phyloP scores from a whole-genome alignment of 2,113 vertebrate species.

The Onychostruthus taczanowskii region DNA sequence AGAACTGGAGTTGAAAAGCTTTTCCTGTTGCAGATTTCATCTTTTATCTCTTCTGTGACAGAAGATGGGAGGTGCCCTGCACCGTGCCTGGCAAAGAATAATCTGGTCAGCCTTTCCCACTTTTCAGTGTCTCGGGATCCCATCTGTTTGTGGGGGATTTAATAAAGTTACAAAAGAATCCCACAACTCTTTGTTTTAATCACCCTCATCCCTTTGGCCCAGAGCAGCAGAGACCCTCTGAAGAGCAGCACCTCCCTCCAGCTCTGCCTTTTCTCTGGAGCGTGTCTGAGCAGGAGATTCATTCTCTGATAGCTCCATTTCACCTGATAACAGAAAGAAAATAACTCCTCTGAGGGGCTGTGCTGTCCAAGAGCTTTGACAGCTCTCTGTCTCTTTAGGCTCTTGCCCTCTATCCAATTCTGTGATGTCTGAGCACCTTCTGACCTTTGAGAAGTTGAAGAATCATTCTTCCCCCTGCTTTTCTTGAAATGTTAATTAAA shows the following conservation, averaged over 20 bases:
- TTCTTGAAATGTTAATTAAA: slow-evolving; percentile 36
- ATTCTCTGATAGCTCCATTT: not conserved
- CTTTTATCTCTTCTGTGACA: not conserved
- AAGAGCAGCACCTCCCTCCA: not conserved
- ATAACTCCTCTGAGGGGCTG: slow-evolving; percentile 14
- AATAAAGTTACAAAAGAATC: not conserved
- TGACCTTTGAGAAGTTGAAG: slow-evolving; percentile 20
- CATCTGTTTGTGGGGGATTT: not conserved
- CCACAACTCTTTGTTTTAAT: not conserved
- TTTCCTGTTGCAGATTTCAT: not conserved
- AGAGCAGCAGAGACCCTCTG: not conserved
- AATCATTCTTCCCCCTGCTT: not conserved
- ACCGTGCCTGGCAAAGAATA: not conserved
- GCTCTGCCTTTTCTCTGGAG: not conserved
- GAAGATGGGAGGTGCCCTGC: not conserved
- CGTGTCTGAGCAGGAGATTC: slow-evolving; percentile 16
- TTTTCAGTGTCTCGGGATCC: not conserved
- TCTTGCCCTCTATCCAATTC: not conserved
- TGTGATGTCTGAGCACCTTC: slow-evolving; percentile 10
- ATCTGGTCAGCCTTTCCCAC: not conserved
- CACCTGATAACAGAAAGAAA: not conserved
- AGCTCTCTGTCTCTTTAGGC: slow-evolving; percentile 26
- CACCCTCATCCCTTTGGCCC: not conserved
- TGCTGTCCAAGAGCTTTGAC: slow-evolving; percentile 5
- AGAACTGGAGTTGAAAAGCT: not conserved